Base-by-base conservation (phyloP, 2,888 invertebrate genomes). In the Eulithis prunata region DNA sequence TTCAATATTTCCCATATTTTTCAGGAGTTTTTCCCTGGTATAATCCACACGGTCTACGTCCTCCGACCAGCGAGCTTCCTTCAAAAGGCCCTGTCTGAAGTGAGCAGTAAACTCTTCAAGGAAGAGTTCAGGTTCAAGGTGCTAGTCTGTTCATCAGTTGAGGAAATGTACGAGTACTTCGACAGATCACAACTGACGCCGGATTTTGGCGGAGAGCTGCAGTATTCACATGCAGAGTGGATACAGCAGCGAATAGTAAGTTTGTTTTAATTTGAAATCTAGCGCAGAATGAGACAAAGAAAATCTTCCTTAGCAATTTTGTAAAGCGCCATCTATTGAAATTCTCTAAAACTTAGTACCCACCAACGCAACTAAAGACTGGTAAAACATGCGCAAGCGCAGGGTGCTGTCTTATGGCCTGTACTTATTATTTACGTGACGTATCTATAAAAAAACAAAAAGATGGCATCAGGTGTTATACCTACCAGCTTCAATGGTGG, bases 21-120 rank as follows among this genome's bases (percentile, higher is more conserved):
- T 12, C 93, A 98, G 98, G 96, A 96, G 74, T 98, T 96, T 91
- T 99, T 99, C 89, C 98, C 98, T 21, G 98, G 97, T 64, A 95
- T 98, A 75, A 97, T 99, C 78, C 97, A 98, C 86, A 96, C 97
- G 28, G 98, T 98, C n/a, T 98, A 98, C 90, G 97, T 99, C 32
- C 93, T 99, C 64, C 95, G 98, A 72, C 99, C 99, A 28, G 96
- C 96, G 63, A 98, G 99, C 75, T 98, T 99, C 86, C 95, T 99
- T 76, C 99, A 99, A 90, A 97, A 99, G 89, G 98, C 99, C 43
- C 95, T 99, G 75, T 98, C 98, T 2, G 99, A 99, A 95, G 97
- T 98, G 75, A 98, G 98, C 91, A 97, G 96, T 83, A 97, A 97
- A 82, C 94, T 97, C 74, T 97, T 97, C 83, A 97, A 97, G 84